Conservation (phyloP, 2,888 invertebrate species). For the Orthosia gothica region DNA sequence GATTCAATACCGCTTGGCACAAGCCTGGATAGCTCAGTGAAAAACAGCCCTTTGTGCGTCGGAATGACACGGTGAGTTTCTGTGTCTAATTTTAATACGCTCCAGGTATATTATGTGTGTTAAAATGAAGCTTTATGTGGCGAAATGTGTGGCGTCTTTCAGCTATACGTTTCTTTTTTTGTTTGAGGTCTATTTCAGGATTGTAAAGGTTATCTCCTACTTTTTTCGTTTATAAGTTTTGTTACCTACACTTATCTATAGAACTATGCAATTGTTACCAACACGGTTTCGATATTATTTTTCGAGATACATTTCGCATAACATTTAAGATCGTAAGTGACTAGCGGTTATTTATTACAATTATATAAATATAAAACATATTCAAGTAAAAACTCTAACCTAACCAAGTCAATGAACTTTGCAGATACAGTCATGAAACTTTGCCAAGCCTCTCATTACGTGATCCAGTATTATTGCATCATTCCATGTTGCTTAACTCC, state of each 20-base stretch:
- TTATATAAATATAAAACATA: not conserved
- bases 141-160: constrained; percentile 25
- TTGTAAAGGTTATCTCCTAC: not conserved
- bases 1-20: constrained; percentile 89
- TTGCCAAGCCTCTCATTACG: constrained; percentile 22
- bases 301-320: not conserved
- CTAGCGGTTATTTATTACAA: too few species aligned
- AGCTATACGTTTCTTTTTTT: constrained; percentile 2
- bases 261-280: not conserved
- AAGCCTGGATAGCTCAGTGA: constrained; percentile 88
- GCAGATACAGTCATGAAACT: not conserved
- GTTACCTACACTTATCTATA: not conserved
- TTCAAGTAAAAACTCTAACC: not conserved
- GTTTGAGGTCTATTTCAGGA: constrained; percentile 4
- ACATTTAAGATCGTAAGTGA: not conserved
- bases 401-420: constrained; percentile 36
- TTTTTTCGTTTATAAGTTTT: constrained; percentile 24
- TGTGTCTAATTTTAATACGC: constrained; percentile 63
- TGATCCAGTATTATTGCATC: constrained; percentile 31
- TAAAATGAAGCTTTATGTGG: constrained; percentile 41
- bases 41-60: constrained; percentile 80
- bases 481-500: not conserved
- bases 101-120: constrained; percentile 57
- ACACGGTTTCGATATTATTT: not conserved
- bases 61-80: constrained; percentile 88